phyloP scores from a whole-genome alignment of 2,113 vertebrate species.

The Chinchilla lanigera region DNA sequence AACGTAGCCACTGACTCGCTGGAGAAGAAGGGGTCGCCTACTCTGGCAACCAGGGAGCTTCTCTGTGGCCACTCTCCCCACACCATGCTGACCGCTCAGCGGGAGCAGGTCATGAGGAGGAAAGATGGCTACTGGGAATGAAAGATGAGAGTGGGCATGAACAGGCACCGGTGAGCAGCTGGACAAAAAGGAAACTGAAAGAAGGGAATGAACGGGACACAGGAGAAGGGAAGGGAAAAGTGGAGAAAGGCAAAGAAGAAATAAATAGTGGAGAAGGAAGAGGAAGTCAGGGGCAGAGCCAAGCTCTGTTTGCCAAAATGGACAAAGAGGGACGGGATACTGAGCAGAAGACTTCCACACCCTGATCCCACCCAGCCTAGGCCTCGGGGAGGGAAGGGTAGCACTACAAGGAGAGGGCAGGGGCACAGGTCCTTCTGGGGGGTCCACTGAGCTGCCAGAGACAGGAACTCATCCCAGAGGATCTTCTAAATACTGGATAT shows the following conservation, averaged over 20 bases:
- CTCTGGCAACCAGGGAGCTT: conserved; percentile 41
- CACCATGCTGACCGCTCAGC: not conserved
- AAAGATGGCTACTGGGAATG: not conserved
- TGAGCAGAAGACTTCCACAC: conserved; percentile 22
- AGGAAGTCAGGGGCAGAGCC: not conserved
- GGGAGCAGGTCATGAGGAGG: not conserved
- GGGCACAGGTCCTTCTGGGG: conserved; percentile 20
- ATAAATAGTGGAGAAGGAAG: conserved; percentile 2
- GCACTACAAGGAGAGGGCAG: not conserved
- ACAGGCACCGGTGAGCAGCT: not conserved
- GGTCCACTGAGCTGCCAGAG: not conserved
- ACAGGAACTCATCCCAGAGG: not conserved
- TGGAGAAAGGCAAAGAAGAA: conserved; percentile 36
- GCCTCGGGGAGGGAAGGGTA: not conserved
- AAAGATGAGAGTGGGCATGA: not conserved
- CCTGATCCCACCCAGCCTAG: not conserved
- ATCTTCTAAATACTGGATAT: conserved; percentile 55
- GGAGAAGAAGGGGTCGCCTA: conserved; percentile 30
- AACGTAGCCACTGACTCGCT: conserved; percentile 1
- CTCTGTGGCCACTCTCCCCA: conserved; percentile 32
- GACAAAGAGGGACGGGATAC: conserved; percentile 14
- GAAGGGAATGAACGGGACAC: conserved; percentile 31
- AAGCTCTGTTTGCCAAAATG: conserved; percentile 47
- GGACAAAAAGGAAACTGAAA: not conserved
- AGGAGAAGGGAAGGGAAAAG: conserved; percentile 22